Base-by-base conservation (phyloP, 2,888 invertebrate genomes). In the Heliconius hortense region DNA sequence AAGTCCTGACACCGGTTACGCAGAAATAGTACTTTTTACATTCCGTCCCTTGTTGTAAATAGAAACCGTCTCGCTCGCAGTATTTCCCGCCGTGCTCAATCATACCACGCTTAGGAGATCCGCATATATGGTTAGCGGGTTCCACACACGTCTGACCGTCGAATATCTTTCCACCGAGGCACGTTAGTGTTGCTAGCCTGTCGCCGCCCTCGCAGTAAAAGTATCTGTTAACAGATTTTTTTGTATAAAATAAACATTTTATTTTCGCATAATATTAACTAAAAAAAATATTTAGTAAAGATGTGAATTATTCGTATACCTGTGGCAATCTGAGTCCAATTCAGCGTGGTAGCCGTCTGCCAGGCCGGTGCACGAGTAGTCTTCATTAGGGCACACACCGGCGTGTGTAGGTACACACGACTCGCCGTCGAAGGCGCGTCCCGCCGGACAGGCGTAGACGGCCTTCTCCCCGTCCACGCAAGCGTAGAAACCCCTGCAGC, bases 1-100 rank as follows among this genome's bases (percentile, higher is more conserved):
- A 88, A 0, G 95, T 95, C 77, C 94, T 88, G 21, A 85, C 85
- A 1, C 95, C 95, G 75, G 90, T 89, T 24, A 95, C 93, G 82
- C 95, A 96, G 86, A 95, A 94, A 85, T 93, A 95, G 85, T 95
- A 96, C 13, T 89, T 89, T 63, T 87, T 88, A 85, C 95, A 95
- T 5, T 88, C 88, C 0, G 94, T 91, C 1, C 91, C 90, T 56
- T 89, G 88, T 81, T 95, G 94, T 13, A 93, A 87, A 88, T 89
- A 95, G 87, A 95, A 95, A 3, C 95, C 95, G 85, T 95, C 94
- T 7, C 88, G 84, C 73, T 88, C 85, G 85, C 94, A 94, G 68
- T 82, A 80, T 67, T 82, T 82, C 53, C 88, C 89, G 39, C 85
- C 88, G 73, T 82, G 84, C 59, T 87, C 88, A 3, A 85, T 72